These are phyloP conservation scores for Mantis religiosa DNA, from an alignment of 2,888 invertebrate species.

Conservation along the genomic window DNA sequence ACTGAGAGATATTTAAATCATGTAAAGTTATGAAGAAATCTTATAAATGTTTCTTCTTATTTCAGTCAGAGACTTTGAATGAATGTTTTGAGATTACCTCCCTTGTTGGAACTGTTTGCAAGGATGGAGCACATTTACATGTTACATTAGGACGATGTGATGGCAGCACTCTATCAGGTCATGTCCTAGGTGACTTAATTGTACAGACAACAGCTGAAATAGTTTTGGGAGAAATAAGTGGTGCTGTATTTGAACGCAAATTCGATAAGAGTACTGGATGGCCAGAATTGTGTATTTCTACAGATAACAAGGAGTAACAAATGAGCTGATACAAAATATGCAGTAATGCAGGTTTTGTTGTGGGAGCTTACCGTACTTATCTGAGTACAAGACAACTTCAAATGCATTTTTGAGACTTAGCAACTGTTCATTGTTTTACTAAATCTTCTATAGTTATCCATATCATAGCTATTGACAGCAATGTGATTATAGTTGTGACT, in stretches of 20 bases:
- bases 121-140: constrained; percentile 42
- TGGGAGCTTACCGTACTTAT: no score
- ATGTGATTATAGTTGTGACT: no score
- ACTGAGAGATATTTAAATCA: no score
- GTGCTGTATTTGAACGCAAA: constrained; percentile 28
- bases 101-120: constrained; percentile 43
- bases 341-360: no score
- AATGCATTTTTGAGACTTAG: no score
- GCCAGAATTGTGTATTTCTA: constrained; percentile 26
- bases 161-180: constrained; percentile 43
- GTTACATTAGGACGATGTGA: constrained; percentile 40
- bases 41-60: neutral
- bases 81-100: constrained; percentile 44
- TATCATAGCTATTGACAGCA: no score
- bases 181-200: constrained; percentile 42
- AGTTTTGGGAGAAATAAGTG: constrained; percentile 33
- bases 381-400: no score
- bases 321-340: neutral
- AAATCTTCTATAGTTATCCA: no score
- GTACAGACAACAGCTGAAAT: constrained; percentile 46
- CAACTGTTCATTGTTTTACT: no score
- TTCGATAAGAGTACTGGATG: constrained; percentile 30
- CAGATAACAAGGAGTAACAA: neutral
- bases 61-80: constrained; percentile 35
- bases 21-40: no score